Percentiles rank a stretch among this genome's conserved stretches.
Conservation (phyloP, 1,140 invertebrate genomes). For the Planococcus citri region DNA sequence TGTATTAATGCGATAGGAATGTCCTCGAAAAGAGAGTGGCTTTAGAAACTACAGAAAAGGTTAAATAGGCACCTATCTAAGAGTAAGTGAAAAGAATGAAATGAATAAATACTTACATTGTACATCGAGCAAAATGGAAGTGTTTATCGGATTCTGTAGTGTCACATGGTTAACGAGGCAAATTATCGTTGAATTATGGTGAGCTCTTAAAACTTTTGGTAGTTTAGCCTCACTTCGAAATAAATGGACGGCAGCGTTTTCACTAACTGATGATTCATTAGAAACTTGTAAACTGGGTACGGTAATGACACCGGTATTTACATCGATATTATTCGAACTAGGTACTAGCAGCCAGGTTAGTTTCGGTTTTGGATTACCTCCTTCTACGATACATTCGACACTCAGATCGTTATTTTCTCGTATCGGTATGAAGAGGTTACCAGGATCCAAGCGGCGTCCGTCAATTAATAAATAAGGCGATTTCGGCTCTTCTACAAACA, state of each 20-base stretch:
- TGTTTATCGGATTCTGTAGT: constrained; percentile 49
- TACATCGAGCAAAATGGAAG: constrained; percentile 60
- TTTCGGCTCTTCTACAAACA: constrained; percentile 54
- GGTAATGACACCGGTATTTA: constrained; percentile 37
- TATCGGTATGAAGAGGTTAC: constrained; percentile 69
- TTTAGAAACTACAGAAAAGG: too few relatives aligned
- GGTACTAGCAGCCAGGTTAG: constrained; percentile 54
- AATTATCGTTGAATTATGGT: constrained; percentile 60
- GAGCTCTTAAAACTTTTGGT: constrained; percentile 49
- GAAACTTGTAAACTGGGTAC: constrained; percentile 37
- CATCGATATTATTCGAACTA: constrained; percentile 22
- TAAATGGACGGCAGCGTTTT: constrained; percentile 33
- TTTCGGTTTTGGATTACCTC: constrained; percentile 61
- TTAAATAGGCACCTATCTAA: too few relatives aligned
- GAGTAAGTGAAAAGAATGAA: too few relatives aligned
- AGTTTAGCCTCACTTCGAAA: constrained; percentile 48
- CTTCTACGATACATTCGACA: constrained; percentile 68
- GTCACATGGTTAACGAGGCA: constrained; percentile 60
- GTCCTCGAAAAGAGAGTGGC: too few relatives aligned
- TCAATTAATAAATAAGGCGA: constrained; percentile 67
- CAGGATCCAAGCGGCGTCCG: constrained; percentile 61
- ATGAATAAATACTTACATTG: constrained; percentile 68
- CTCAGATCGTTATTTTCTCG: constrained; percentile 64
- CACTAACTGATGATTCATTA: constrained; percentile 22
- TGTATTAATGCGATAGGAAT: too few relatives aligned